Evolutionary conservation across 2,113 vertebrate genomes (phyloP).

Genomic region (Hipposideros armiger): DNA sequence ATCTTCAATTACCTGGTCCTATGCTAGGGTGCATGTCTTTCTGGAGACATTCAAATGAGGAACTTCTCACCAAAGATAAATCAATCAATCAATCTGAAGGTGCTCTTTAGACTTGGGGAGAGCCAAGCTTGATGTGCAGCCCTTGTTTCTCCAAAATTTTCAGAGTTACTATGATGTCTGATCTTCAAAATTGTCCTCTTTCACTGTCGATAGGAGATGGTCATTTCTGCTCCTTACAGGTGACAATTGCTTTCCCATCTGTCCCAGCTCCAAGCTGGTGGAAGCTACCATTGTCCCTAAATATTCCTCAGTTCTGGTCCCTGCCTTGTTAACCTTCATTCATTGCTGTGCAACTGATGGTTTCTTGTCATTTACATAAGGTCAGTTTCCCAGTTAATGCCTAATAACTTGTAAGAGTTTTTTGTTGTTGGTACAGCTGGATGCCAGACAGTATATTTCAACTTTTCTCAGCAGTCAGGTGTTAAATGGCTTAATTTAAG

Average conservation of each 20-base stretch:
- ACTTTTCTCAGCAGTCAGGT: not conserved
- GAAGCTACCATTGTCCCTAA: not conserved
- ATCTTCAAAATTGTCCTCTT: not conserved
- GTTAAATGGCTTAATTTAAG: conserved; percentile 25
- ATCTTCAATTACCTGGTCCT: not conserved
- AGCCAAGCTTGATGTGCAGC: not conserved
- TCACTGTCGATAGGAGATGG: not conserved
- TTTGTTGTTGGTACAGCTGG: not conserved
- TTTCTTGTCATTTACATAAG: not conserved
- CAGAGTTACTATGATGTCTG: not conserved
- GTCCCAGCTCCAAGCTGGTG: not conserved
- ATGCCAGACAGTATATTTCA: not conserved
- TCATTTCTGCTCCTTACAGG: not conserved
- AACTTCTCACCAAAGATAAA: not conserved
- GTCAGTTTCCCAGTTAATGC: not conserved
- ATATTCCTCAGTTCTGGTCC: not conserved
- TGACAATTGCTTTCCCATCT: not conserved
- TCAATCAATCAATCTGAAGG: not conserved
- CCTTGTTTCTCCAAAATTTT: not conserved
- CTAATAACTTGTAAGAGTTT: not conserved
- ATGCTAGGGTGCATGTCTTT: not conserved
- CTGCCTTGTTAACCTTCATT: not conserved
- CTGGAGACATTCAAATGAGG: not conserved
- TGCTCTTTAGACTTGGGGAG: not conserved
- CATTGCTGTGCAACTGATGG: not conserved